A percentile compares a stretch with the other conserved stretches of the same genome.
Conservation (phyloP, 2,113 vertebrate species). For the Pandion haliaetus region DNA sequence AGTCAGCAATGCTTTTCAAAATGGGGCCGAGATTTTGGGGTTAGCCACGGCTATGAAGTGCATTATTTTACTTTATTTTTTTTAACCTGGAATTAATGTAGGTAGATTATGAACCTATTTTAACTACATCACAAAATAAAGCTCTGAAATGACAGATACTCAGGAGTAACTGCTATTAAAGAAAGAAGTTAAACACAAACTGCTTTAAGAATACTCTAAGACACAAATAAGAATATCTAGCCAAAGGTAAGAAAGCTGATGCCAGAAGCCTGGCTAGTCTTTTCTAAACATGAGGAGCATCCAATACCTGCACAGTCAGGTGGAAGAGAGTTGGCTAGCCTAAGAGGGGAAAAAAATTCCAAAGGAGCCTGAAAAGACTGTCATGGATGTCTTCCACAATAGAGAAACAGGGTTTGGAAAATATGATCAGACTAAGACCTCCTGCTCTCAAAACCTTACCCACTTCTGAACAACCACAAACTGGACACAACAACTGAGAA, state of each 20-base stretch:
- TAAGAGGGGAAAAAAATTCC: neutral
- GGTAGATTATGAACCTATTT: neutral
- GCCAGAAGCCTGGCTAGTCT: neutral
- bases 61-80: neutral
- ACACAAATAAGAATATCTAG: neutral
- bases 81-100: neutral
- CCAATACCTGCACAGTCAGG: neutral
- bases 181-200: neutral
- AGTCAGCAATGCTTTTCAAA: neutral
- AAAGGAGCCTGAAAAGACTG: neutral
- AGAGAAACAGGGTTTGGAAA: neutral
- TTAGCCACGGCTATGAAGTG: neutral
- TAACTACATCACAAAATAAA: neutral
- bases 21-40: neutral
- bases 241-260: neutral
- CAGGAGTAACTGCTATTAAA: neutral
- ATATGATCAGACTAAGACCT: neutral
- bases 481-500: neutral
- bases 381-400: neutral
- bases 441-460: neutral
- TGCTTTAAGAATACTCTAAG: neutral
- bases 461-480: conserved; percentile 25
- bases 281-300: neutral
- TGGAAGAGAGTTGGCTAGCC: neutral
- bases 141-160: neutral